Evolutionary conservation across 1,140 invertebrate genomes (phyloP), one percentile per base, ranked within the genome.

Genomic region (Nomia melanderi): DNA sequence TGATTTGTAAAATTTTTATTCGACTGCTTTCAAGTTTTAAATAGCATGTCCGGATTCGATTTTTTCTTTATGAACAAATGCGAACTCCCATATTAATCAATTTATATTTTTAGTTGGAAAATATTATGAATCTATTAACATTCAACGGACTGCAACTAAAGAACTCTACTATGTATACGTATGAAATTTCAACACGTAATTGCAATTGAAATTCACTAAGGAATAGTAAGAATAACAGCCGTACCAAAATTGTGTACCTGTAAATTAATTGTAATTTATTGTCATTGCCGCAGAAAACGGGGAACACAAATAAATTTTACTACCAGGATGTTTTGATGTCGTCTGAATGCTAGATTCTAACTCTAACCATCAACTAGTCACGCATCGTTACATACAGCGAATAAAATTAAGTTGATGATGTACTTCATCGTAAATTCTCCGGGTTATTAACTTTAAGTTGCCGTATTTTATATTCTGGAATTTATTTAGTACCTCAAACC

Each of bases 401-500:
- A 77, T 81, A 78, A 83, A 83, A 83, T 83, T 82, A 82, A 83
- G 60, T 69, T 78, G 82, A 83, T 70, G 76, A 80, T 44, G 69
- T 73, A 77, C 67, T 74, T 74, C 23, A 47, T 72, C 81, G 71
- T 82, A 82, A 83, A 83, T 82, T 83, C 80, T 70, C 71, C 53
- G 76, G 80, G 59, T 83, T 83, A 83, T 83, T 83, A 82, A 83
- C 81, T 78, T 74, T 54, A 66, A 74, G 66, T 78, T 53, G 76
- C 63, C 70, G 44, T 82, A 74, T 64, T 78, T 83, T 78, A 78
- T 79, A 83, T 60, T 59, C 12, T 27, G 53, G 69, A 78, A 83
- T 83, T 83, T 83, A 83, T 82, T 78, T 78, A 74, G 75, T 83
- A 82, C 80, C 75, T 64, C 78, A 73, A 82, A 82, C n/a, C 74